Base-by-base conservation (phyloP, 2,797 vertebrate genomes). In the Menidia menidia region DNA sequence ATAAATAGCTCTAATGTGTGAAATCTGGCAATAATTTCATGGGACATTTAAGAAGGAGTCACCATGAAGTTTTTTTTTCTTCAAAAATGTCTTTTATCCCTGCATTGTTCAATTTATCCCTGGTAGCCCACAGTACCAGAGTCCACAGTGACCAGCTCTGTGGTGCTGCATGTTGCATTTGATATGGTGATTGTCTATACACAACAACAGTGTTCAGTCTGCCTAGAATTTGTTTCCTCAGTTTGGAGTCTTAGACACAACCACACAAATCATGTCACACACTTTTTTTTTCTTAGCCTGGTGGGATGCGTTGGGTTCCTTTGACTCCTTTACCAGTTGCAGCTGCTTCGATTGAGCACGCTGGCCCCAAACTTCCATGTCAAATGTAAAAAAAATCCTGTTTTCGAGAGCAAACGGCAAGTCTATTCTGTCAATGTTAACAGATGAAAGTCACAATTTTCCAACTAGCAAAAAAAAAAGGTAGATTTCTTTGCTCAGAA, bases 121-220 rank as follows among this genome's bases (percentile, higher is more conserved):
- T 70, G 67, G 25, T 66, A 71, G 70, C 60, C 71, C 86, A 83
- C 76, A 80, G 82, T 62, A 64, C 59, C 76, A 35, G 57, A 83
- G 80, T 85, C 85, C 87, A 89, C 87, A 91, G 88, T 78, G 87
- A 87, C 88, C 90, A 90, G 89, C 88, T 92, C 87, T 89, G 84
- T 92, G 85, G 85, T 83, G 85, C 66, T 47, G 58, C 84, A 78
- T 60, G 72, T 79, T 77, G 70, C 83, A 86, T 73, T 62, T 53
- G 25, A 80, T 69, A 58, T 69, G 72, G 70, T 74, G 77, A 75
- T 75, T 6, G 35, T 79, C 54, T 35, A 31, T 45, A 59, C 81
- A 55, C 10, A 15, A 72, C 5, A 6, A 71, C 44, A 66, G 70
- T 78, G 63, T 83, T 86, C 59, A 56, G 57, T 81, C 19, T 71